Base-by-base conservation (phyloP, 2,797 vertebrate species). In the Brachyalestes nurse region DNA sequence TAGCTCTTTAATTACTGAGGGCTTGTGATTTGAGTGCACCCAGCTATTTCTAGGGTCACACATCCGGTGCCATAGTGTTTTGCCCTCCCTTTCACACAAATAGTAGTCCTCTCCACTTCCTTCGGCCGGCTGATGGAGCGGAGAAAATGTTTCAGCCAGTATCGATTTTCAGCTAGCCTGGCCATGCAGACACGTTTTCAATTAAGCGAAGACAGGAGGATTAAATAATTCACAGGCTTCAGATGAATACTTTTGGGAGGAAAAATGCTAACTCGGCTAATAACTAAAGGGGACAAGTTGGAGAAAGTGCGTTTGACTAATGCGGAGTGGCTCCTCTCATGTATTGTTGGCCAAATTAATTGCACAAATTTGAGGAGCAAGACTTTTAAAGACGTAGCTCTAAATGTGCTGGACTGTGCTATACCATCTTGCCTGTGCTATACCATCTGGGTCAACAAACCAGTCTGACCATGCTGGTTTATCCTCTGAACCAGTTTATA, bases 211-310 rank as follows among this genome's bases (percentile, higher is more conserved):
- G 42, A 61, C 47, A 47, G 10, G 42, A 1, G 28, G 34, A 6
- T 5, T 47, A 55, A 75, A 81, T 70, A 69, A 70, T 81, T 67
- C 55, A n/a, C 64, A 14, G 25, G 64, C 10, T 25, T 40, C 16
- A 23, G 53, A 49, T 19, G 62, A 53, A 34, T 71, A 28, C 47
- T 51, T 47, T 53, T 51, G 69, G 34, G 34, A 34, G 47, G 69
- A 34, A 28, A 71, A 51, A 34, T 71, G 69, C 47, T 28, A 71
- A 71, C 49, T 70, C 21, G 21, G 47, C 49, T 53, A 53, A 71
- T 71, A 71, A 47, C 28, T 7, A 21, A 38, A 14, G 14, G 13
- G 67, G 67, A 5, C n/a, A 9, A 13, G 42, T 69, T 69, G n/a
- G n/a, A n/a, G n/a, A 25, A 21, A 10, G 57, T 60, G 57, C 57